phyloP scores from a whole-genome alignment of 2,888 invertebrate species.

The Drosophila planitibia region DNA sequence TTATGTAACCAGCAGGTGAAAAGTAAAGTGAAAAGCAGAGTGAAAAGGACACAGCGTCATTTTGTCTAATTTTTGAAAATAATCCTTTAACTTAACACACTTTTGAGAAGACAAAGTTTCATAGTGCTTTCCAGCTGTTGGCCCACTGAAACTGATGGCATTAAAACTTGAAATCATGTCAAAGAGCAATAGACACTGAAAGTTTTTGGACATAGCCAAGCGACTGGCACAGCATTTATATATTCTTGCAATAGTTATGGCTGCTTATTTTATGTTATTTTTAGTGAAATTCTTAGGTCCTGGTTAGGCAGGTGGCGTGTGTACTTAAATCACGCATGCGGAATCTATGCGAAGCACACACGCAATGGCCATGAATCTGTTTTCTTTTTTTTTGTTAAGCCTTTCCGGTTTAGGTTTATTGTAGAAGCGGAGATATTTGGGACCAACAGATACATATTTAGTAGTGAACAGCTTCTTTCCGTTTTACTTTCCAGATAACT shows the following conservation, averaged over 20 bases:
- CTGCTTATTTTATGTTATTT: conserved; percentile 29
- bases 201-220: conserved; percentile 15
- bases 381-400: background rate
- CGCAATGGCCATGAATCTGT: conserved; percentile 15
- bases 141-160: conserved; percentile 13
- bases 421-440: background rate
- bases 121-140: background rate
- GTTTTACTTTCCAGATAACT: background rate
- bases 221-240: conserved; percentile 34
- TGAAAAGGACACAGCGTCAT: background rate
- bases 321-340: conserved; percentile 51
- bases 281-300: conserved; percentile 10
- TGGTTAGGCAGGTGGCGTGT: conserved; percentile 29
- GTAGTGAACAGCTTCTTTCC: background rate
- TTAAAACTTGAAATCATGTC: conserved; percentile 38
- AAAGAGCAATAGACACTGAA: conserved; percentile 31
- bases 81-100: background rate
- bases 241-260: conserved; percentile 1
- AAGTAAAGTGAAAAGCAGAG: background rate
- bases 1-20: background rate
- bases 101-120: background rate
- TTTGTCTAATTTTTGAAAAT: background rate
- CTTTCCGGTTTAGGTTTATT: background rate
- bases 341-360: conserved; percentile 22
- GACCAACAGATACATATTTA: background rate